Conservation (phyloP, 2,888 invertebrate species). For the Fragum whitleyi region DNA sequence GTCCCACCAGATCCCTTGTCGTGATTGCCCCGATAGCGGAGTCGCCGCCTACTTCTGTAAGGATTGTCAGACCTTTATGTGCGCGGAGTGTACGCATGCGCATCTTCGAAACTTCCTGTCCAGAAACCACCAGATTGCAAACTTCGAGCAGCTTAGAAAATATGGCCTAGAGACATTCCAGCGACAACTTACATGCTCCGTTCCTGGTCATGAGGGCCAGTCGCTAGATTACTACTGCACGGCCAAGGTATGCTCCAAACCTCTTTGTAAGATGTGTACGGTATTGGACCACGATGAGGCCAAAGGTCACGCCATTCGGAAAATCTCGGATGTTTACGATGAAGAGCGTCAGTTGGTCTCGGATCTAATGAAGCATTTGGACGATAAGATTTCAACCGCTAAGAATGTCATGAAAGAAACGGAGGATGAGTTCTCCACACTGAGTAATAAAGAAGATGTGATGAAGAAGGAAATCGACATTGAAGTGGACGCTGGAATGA, state of each 20-base stretch:
- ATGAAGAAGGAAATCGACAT: slow-evolving; percentile 67
- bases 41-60: slow-evolving; percentile 67
- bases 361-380: slow-evolving; percentile 64
- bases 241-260: slow-evolving; percentile 65
- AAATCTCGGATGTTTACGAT: slow-evolving; percentile 65
- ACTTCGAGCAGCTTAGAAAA: slow-evolving; percentile 68
- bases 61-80: slow-evolving; percentile 70
- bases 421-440: slow-evolving; percentile 61
- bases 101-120: slow-evolving; percentile 71
- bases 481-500: slow-evolving; percentile 66
- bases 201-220: slow-evolving; percentile 68
- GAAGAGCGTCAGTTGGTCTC: slow-evolving; percentile 61
- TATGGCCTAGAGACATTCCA: slow-evolving; percentile 68
- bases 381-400: slow-evolving; percentile 66
- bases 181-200: slow-evolving; percentile 61
- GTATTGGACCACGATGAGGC: slow-evolving; percentile 63
- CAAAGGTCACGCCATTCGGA: slow-evolving; percentile 62
- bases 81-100: slow-evolving; percentile 69
- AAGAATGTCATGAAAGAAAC: slow-evolving; percentile 69
- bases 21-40: slow-evolving; percentile 66
- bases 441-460: slow-evolving; percentile 59
- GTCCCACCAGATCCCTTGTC: slow-evolving; percentile 65
- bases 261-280: slow-evolving; percentile 68
- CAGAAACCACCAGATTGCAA: slow-evolving; percentile 66
- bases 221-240: slow-evolving; percentile 59